These are phyloP conservation scores for Drosophila bocki DNA, from an alignment of 1,140 invertebrate genomes.

Conservation along the genomic window DNA sequence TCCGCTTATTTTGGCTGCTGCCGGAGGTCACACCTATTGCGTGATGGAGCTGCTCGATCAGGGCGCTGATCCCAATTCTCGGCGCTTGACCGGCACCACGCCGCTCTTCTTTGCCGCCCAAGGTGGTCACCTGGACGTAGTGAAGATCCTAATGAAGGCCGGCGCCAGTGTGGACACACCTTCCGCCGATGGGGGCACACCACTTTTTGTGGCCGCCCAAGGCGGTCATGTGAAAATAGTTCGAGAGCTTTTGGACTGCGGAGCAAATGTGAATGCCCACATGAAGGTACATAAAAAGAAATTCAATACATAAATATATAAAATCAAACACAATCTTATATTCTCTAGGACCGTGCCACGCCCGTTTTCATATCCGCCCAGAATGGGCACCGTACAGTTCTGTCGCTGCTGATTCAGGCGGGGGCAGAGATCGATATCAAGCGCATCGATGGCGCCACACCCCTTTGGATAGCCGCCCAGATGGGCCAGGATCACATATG, in stretches of 20 bases:
- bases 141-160: conserved; percentile 90
- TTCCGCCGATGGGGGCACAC: conserved; percentile 96
- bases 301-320: too few relatives aligned
- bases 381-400: conserved; percentile 93
- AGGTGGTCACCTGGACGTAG: conserved; percentile 94
- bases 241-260: conserved; percentile 91
- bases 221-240: conserved; percentile 95
- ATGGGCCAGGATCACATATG: conserved; percentile 95
- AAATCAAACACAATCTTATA: neutral
- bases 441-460: conserved; percentile 93
- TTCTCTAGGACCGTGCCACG: conserved; percentile 92
- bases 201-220: conserved; percentile 96
- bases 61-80: conserved; percentile 93
- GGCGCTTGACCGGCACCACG: conserved; percentile 94
- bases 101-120: conserved; percentile 96
- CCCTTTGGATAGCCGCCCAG: conserved; percentile 97
- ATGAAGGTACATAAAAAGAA: conserved; percentile 90
- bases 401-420: conserved; percentile 89
- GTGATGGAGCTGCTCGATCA: conserved; percentile 94
- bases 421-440: conserved; percentile 90
- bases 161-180: conserved; percentile 92
- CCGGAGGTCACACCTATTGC: conserved; percentile 94
- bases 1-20: conserved; percentile 94
- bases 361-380: conserved; percentile 95
- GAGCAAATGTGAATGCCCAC: conserved; percentile 92